phyloP scores from a whole-genome alignment of 2,113 vertebrate genomes.

The Apaloderma vittatum region DNA sequence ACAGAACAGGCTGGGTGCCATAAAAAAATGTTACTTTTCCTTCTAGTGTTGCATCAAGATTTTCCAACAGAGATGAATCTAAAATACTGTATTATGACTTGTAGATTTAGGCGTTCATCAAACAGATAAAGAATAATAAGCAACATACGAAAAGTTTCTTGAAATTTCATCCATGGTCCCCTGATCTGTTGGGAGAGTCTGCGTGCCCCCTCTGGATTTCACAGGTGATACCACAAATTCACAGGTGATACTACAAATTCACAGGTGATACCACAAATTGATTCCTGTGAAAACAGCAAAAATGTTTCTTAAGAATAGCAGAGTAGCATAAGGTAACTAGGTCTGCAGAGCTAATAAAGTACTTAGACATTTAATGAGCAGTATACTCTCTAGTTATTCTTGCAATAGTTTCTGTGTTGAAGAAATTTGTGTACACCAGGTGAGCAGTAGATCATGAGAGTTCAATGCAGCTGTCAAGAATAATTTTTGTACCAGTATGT shows the following conservation, averaged over 20 bases:
- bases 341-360: background rate
- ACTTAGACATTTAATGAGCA: background rate
- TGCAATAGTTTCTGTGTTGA: background rate
- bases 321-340: background rate
- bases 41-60: background rate
- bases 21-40: background rate
- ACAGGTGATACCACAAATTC: background rate
- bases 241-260: no score
- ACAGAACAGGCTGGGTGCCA: background rate
- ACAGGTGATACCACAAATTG: background rate
- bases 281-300: background rate
- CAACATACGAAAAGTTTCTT: background rate
- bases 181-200: background rate
- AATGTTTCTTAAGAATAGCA: background rate
- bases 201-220: background rate
- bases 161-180: background rate
- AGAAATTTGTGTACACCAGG: background rate
- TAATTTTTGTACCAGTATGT: background rate
- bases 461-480: background rate
- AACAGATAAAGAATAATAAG: background rate
- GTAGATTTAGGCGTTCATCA: background rate
- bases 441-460: background rate
- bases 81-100: background rate
- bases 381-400: background rate
- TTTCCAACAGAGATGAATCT: background rate